Evolutionary conservation across 2,888 invertebrate species (phyloP).

Genomic region (Ligdia adustata): DNA sequence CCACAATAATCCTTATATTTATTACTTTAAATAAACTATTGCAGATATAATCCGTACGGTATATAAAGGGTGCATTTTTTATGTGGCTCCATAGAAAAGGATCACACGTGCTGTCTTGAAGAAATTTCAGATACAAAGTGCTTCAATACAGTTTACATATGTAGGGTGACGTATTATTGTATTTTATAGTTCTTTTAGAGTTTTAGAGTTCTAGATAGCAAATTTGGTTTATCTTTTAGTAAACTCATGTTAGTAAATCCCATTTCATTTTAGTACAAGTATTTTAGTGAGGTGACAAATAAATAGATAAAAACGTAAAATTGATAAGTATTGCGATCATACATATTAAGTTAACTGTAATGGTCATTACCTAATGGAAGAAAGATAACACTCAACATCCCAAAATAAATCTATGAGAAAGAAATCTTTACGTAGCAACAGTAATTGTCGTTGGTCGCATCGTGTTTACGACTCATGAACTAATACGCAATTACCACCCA

Average conservation of each 20-base stretch:
- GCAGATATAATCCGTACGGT: constrained; percentile 28
- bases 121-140: constrained; percentile 59
- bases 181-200: too few species aligned
- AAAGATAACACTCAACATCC: constrained; percentile 6
- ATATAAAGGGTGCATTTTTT: constrained; percentile 53
- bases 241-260: too few species aligned
- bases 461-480: constrained; percentile 20
- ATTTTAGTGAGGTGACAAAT: too few species aligned
- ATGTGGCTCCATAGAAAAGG: constrained; percentile 53
- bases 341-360: too few species aligned
- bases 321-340: too few species aligned
- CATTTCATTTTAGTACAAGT: too few species aligned
- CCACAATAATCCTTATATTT: constrained; percentile 36
- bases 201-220: too few species aligned
- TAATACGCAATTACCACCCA: constrained; percentile 26
- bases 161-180: constrained; percentile 50
- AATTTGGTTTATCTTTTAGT: too few species aligned
- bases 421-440: constrained; percentile 10
- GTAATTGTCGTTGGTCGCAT: constrained; percentile 24
- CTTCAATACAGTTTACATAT: constrained; percentile 55
- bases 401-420: constrained; percentile 5
- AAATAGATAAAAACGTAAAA: too few species aligned
- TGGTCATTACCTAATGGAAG: too few species aligned
- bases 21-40: constrained; percentile 35
- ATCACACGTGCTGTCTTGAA: constrained; percentile 73